Percentiles rank a stretch among this genome's conserved stretches.
These are phyloP conservation scores for Harpegnathos saltator DNA, from an alignment of 1,140 invertebrate genomes.

Conservation along the genomic window DNA sequence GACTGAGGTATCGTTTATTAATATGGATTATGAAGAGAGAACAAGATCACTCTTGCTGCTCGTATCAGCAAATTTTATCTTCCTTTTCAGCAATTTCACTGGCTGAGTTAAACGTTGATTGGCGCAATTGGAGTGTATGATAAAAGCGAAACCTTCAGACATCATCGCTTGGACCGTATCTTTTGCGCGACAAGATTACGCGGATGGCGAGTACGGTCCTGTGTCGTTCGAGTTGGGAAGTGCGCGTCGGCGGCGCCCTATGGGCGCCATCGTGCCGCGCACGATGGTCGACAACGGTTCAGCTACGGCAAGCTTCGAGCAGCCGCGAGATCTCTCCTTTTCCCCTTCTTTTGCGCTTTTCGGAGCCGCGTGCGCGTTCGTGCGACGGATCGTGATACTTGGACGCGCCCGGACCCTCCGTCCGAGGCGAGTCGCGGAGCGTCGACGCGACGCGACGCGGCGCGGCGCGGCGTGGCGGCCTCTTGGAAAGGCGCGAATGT, in stretches of 20 bases:
- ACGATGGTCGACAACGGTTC: background rate
- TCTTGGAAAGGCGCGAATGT: constrained; percentile 66
- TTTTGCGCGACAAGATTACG: background rate
- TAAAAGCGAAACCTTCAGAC: no score
- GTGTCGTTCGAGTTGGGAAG: constrained; percentile 80
- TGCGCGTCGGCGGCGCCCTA: constrained; percentile 81
- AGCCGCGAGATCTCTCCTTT: constrained; percentile 76
- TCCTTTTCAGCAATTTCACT: no score
- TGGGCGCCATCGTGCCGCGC: constrained; percentile 83
- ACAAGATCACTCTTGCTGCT: no score
- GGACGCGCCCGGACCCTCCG: background rate
- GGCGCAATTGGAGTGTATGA: no score
- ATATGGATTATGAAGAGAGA: no score
- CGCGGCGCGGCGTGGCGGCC: background rate
- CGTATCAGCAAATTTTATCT: no score
- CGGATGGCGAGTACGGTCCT: constrained; percentile 48
- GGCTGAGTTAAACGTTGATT: no score
- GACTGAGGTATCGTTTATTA: no score
- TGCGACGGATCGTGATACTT: constrained; percentile 43
- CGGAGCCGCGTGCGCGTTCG: constrained; percentile 44
- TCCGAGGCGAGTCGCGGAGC: constrained; percentile 58
- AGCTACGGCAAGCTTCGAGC: constrained; percentile 43
- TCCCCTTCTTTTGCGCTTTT: constrained; percentile 59
- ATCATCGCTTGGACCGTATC: background rate
- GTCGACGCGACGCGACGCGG: constrained; percentile 3